Conservation (phyloP, 2,797 vertebrate genomes). For the Atherinosoma microstoma region DNA sequence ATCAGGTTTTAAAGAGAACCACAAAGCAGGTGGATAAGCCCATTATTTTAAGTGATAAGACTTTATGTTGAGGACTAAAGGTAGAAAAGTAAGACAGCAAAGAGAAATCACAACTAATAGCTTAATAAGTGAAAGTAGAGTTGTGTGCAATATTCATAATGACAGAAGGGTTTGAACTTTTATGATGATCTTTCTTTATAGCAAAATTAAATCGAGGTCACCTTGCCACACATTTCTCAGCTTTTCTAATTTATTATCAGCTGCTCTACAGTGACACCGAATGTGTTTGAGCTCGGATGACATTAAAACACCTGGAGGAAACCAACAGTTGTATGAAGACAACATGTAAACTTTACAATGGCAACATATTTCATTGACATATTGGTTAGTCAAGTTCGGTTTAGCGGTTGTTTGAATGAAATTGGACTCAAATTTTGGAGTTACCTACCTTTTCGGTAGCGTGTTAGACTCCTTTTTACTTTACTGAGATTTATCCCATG, state of each 20-base stretch:
- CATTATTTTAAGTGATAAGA: not conserved
- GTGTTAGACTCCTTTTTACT: constrained; percentile 22
- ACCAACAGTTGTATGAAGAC: not conserved
- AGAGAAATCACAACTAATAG: not conserved
- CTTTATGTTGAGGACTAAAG: not conserved
- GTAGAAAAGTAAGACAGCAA: not conserved
- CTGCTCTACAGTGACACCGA: too few relatives aligned
- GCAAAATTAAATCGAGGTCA: not conserved
- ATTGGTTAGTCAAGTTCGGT: not conserved
- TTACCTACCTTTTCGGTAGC: constrained; percentile 42
- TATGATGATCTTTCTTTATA: not conserved
- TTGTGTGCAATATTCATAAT: not conserved
- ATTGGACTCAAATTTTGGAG: not conserved
- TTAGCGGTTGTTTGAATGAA: not conserved
- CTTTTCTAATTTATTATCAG: too few relatives aligned
- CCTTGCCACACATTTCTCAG: too few relatives aligned
- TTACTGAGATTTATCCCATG: constrained; percentile 40
- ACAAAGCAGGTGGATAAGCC: not conserved
- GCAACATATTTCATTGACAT: not conserved
- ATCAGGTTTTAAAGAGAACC: not conserved
- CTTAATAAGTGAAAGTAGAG: not conserved
- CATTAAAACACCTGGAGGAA: not conserved
- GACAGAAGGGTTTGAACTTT: not conserved
- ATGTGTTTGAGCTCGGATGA: not conserved
- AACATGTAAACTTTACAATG: not conserved